A percentile compares a stretch with the other conserved stretches of the same genome.
phyloP scores from a whole-genome alignment of 2,888 invertebrate species.

The Ophraella communa region DNA sequence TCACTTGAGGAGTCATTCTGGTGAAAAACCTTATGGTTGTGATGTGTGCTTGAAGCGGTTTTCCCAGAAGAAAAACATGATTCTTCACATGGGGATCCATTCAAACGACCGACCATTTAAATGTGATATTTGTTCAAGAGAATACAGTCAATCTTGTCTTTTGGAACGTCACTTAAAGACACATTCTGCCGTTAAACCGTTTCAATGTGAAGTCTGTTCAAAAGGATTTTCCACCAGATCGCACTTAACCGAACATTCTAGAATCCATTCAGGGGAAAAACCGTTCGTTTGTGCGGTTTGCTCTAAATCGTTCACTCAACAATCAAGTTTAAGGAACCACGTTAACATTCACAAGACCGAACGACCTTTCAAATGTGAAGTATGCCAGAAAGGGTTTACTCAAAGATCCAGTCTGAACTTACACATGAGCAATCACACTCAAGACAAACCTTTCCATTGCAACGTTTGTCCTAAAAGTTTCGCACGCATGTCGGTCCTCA shows the following conservation, averaged over 20 bases:
- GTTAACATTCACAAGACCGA: conserved; percentile 96
- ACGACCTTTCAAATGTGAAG: conserved; percentile 48
- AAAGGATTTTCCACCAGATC: conserved; percentile 88
- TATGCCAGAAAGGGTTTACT: neutral
- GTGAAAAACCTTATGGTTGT: conserved; percentile 6
- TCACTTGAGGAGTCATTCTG: conserved; percentile 3
- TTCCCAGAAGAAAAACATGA: conserved; percentile 81
- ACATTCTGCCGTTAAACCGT: conserved; percentile 92
- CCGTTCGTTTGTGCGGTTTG: conserved; percentile 9
- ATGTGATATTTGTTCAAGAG: conserved; percentile 88
- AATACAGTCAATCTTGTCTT: conserved; percentile 86
- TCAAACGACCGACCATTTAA: conserved; percentile 87
- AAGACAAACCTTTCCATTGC: conserved; percentile 6
- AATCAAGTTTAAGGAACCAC: conserved; percentile 96
- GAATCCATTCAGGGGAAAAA: conserved; percentile 7
- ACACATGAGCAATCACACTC: conserved; percentile 1
- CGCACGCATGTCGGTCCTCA: neutral
- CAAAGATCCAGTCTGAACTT: neutral
- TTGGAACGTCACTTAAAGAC: conserved; percentile 88
- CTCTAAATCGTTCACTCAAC: conserved; percentile 95
- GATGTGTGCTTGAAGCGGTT: neutral
- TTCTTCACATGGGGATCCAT: conserved; percentile 89
- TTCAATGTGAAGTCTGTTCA: conserved; percentile 89
- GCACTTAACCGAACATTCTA: conserved; percentile 88
- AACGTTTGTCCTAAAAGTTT: conserved; percentile 9